These are phyloP conservation scores for Cygnus atratus DNA, from an alignment of 2,113 vertebrate species.

Conservation along the genomic window DNA sequence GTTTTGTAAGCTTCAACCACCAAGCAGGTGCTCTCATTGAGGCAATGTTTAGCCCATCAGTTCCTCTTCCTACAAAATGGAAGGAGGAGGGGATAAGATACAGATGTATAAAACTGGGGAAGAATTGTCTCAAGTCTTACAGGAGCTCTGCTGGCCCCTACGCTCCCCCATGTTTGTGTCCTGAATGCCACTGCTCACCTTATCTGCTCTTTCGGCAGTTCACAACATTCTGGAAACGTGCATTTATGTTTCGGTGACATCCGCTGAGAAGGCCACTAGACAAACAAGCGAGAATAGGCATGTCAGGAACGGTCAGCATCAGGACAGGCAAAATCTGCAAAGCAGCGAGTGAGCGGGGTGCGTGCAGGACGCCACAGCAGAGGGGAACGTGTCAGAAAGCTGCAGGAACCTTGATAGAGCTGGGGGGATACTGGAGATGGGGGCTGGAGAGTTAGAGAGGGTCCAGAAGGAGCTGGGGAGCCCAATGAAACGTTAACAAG, in stretches of 20 bases:
- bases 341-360: accelerated
- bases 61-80: neutral
- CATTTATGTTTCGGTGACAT: neutral
- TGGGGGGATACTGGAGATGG: neutral
- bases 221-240: neutral
- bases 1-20: neutral
- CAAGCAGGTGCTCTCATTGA: neutral
- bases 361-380: accelerated
- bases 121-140: neutral
- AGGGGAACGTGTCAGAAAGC: neutral
- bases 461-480: neutral
- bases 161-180: accelerated
- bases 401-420: neutral
- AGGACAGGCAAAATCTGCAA: neutral
- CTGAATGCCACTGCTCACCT: neutral
- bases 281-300: conserved; percentile 15
- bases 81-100: neutral
- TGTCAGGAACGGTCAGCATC: neutral
- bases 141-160: neutral
- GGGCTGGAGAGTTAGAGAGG: neutral
- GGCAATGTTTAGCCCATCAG: accelerated
- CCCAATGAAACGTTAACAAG: neutral
- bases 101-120: neutral
- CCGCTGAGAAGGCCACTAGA: conserved; percentile 9
- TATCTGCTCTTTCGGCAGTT: conserved; percentile 8